phyloP scores from a whole-genome alignment of 1,140 invertebrate species.

The Zaprionus taronus region DNA sequence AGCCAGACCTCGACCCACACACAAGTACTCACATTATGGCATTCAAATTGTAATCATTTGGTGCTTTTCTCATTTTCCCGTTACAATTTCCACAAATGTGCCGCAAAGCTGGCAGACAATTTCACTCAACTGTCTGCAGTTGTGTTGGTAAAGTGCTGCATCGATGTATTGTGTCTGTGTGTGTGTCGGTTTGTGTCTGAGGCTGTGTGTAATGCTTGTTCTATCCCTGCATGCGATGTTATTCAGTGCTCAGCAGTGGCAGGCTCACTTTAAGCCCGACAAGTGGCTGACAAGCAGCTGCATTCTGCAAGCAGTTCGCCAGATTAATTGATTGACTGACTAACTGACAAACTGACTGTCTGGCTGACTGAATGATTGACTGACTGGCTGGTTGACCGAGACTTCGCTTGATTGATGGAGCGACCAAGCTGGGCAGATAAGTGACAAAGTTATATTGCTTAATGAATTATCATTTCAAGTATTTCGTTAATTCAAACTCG shows the following conservation, averaged over 20 bases:
- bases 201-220: background rate
- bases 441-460: background rate
- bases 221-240: background rate
- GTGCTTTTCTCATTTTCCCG: conserved; percentile 59
- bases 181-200: background rate
- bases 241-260: background rate
- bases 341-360: background rate
- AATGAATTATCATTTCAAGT: background rate
- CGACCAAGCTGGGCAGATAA: background rate
- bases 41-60: conserved; percentile 73
- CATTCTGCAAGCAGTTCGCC: background rate
- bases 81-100: conserved; percentile 63
- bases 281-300: conserved; percentile 4
- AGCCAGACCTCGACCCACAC: background rate
- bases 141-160: background rate
- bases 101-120: conserved; percentile 45
- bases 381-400: background rate
- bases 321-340: conserved; percentile 2
- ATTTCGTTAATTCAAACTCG: background rate
- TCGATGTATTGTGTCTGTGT: background rate
- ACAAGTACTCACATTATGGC: conserved; percentile 60
- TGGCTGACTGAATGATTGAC: background rate
- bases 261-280: background rate
- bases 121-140: background rate
- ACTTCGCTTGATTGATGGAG: background rate